Conservation (phyloP, 2,888 invertebrate species). For the Nasonovia ribisnigri region DNA sequence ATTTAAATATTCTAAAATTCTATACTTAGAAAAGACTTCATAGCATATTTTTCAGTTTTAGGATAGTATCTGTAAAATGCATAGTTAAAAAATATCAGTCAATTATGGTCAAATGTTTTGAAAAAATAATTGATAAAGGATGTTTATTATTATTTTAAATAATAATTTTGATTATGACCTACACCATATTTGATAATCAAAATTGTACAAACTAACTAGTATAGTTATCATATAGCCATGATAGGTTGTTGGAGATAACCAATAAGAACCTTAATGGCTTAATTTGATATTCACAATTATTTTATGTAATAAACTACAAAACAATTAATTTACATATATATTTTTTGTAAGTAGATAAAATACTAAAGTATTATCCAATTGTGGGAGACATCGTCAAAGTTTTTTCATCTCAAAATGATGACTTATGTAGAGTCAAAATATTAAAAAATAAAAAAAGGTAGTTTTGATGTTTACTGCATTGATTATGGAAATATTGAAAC, state of each 20-base stretch:
- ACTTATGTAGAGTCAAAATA: conserved; percentile 18
- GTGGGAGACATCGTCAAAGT: conserved; percentile 40
- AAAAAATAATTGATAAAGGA: neutral
- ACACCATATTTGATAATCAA: too few relatives aligned
- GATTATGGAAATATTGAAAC: conserved; percentile 44
- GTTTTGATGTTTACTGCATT: conserved; percentile 24
- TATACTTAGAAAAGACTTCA: too few relatives aligned
- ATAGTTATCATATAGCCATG: too few relatives aligned
- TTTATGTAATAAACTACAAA: neutral
- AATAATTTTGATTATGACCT: neutral
- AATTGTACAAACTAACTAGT: too few relatives aligned
- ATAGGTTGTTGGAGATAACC: neutral
- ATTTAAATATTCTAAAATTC: neutral
- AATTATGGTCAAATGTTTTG: neutral
- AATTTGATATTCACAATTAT: neutral
- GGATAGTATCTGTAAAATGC: too few relatives aligned
- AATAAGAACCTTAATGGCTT: neutral
- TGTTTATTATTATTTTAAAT: neutral
- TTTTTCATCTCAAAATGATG: neutral
- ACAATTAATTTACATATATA: neutral
- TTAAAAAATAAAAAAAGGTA: neutral
- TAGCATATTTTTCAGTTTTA: too few relatives aligned
- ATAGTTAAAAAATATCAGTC: too few relatives aligned
- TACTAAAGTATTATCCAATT: neutral
- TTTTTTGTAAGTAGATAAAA: conserved; percentile 25